Conservation (phyloP, 2,113 vertebrate genomes). For the Pantherophis guttatus region DNA sequence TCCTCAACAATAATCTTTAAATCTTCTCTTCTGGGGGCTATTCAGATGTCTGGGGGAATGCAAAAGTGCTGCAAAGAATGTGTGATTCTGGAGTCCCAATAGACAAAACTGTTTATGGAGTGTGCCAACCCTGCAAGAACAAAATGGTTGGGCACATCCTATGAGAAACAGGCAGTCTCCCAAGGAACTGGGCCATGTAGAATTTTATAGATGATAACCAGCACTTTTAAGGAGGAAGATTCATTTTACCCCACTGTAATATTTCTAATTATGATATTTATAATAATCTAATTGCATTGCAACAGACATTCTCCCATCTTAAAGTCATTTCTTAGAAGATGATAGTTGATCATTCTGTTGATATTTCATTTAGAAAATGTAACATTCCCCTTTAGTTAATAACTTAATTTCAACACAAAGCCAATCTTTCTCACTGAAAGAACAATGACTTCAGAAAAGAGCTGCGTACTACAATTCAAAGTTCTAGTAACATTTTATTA, state of each 20-base stretch:
- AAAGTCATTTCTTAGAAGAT: neutral
- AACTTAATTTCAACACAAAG: neutral
- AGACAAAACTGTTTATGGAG: neutral
- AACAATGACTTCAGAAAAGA: neutral
- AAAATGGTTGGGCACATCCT: neutral
- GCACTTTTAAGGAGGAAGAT: neutral
- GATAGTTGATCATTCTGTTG: neutral
- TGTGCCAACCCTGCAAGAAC: neutral
- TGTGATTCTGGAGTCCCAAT: neutral
- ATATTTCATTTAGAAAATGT: neutral
- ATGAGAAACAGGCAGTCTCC: neutral
- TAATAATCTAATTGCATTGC: neutral
- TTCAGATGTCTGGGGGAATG: neutral
- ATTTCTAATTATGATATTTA: neutral
- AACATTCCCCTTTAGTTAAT: neutral
- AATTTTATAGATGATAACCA: neutral
- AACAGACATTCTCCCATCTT: neutral
- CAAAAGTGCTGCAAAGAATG: neutral
- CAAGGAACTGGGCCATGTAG: neutral
- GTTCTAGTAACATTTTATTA: neutral
- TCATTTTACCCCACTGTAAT: neutral
- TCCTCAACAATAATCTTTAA: neutral
- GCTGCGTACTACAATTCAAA: neutral
- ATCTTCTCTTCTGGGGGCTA: neutral
- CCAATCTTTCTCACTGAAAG: neutral